These are phyloP conservation scores for Oryzias dopingdopingensis DNA, from an alignment of 2,797 vertebrate genomes.

Conservation along the genomic window DNA sequence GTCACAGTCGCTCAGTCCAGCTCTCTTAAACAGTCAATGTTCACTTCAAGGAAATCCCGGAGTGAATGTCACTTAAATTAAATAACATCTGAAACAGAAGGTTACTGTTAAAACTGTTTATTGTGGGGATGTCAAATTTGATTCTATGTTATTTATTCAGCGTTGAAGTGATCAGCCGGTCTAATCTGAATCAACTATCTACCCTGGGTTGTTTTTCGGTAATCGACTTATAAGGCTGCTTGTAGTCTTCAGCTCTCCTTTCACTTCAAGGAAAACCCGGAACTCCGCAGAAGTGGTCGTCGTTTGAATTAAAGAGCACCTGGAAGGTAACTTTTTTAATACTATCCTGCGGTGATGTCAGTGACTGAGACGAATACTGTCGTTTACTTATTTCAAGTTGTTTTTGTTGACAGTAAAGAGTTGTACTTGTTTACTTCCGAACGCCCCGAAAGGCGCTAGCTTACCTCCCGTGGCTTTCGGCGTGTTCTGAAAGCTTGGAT, in stretches of 20 bases:
- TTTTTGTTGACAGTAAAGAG: neutral
- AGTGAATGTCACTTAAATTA: too few species aligned
- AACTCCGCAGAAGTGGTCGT: slow-evolving; percentile 23
- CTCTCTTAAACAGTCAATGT: too few species aligned
- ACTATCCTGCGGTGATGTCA: too few species aligned
- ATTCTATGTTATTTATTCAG: too few species aligned
- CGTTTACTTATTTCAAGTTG: too few species aligned
- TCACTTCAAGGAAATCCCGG: too few species aligned
- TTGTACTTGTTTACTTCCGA: neutral
- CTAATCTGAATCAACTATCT: neutral
- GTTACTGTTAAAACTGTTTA: accelerated
- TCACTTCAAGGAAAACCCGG: slow-evolving; percentile 51
- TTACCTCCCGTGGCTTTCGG: neutral
- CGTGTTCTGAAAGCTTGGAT: neutral
- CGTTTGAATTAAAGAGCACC: neutral
- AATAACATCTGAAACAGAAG: too few species aligned
- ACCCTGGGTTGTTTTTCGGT: slow-evolving; percentile 29
- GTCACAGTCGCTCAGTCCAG: too few species aligned
- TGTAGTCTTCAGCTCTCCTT: slow-evolving; percentile 47
- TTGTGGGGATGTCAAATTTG: too few species aligned
- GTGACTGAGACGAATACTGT: too few species aligned
- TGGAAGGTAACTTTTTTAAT: too few species aligned
- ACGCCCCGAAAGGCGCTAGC: slow-evolving; percentile 24
- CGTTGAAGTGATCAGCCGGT: neutral
- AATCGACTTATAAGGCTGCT: slow-evolving; percentile 40